phyloP scores from a whole-genome alignment of 2,888 invertebrate genomes.

The Tenthredo amoena region DNA sequence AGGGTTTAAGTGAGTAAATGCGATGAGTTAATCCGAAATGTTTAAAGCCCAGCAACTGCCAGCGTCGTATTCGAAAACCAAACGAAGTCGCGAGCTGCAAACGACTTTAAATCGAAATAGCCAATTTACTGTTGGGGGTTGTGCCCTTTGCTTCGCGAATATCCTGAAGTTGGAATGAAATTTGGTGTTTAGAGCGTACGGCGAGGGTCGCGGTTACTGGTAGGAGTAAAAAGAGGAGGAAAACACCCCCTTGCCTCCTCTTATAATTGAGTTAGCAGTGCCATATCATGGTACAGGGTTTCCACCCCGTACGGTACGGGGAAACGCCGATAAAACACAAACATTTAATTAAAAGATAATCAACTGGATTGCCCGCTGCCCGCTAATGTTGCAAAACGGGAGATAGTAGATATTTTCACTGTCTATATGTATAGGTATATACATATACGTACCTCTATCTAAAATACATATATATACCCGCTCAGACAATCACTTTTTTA shows the following conservation, averaged over 20 bases:
- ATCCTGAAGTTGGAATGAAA: slow-evolving; percentile 55
- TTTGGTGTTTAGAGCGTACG: slow-evolving; percentile 51
- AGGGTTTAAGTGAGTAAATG: neutral
- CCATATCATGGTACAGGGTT: slow-evolving; percentile 47
- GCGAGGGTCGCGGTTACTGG: slow-evolving; percentile 42
- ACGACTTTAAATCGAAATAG: slow-evolving; percentile 53
- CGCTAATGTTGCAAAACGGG: slow-evolving; percentile 65
- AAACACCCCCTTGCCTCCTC: slow-evolving; percentile 18
- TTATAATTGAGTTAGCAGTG: slow-evolving; percentile 47
- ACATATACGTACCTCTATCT: neutral
- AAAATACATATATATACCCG: neutral
- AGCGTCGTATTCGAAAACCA: slow-evolving; percentile 35
- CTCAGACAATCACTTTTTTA: slow-evolving; percentile 72
- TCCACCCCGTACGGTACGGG: slow-evolving; percentile 24
- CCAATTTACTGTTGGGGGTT: slow-evolving; percentile 52
- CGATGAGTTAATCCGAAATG: slow-evolving; percentile 36
- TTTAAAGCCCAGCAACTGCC: neutral
- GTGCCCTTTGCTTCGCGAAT: slow-evolving; percentile 50
- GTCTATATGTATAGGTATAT: neutral
- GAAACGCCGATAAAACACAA: slow-evolving; percentile 72
- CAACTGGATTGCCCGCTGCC: slow-evolving; percentile 68
- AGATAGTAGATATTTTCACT: slow-evolving; percentile 44
- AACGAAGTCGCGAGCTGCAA: slow-evolving; percentile 47
- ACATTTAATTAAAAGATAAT: slow-evolving; percentile 77
- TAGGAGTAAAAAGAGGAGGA: slow-evolving; percentile 48